Base-by-base conservation (phyloP, 2,797 vertebrate species). In the Dryobates pubescens region DNA sequence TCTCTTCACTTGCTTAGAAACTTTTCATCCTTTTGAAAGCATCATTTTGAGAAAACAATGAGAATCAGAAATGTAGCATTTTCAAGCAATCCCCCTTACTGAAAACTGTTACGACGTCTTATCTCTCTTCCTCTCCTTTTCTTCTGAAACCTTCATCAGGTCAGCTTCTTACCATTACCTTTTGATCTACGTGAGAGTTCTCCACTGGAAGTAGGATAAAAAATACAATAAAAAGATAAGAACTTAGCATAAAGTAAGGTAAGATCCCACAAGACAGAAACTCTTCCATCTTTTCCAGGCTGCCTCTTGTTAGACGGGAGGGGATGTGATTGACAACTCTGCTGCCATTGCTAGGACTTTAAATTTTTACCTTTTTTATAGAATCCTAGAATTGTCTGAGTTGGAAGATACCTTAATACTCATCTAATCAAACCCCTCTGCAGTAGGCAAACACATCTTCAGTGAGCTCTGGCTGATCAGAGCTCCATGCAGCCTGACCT, bases 141-240 rank as follows among this genome's bases (percentile, higher is more conserved):
- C 73, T 71, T 86, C 72, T 65, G 29, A 74, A 94, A 86, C 27
- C 45, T 89, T 91, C 58, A 73, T 70, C 54, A 76, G 24, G 10
- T 86, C 41, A 47, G 15, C 32, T 91, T 51, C 59, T 84, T 86
- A 76, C 29, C 49, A 30, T 41, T 62, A 57, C 27, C 27, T 59
- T 92, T 92, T 83, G 38, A 92, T 90, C 76, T 79, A 59, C 54
- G 22, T n/a, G n/a, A 71, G 58, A 71, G 68, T 6, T 79, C 71
- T 86, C 77, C 38, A 24, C 49, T 79, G 54, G 68, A 82, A 84
- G 30, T 2, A 58, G 24, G 34, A 89, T 86, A 53, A 89, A 89
- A 96, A 95, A 84, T 34, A 79, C 13, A 56, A 36, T 23, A 47
- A 36, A 64, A 72, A 69, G 64, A 67, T 7, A 63, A 56, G 68